Base-by-base conservation (phyloP, 2,113 vertebrate genomes). In the Reinhardtius hippoglossoides region DNA sequence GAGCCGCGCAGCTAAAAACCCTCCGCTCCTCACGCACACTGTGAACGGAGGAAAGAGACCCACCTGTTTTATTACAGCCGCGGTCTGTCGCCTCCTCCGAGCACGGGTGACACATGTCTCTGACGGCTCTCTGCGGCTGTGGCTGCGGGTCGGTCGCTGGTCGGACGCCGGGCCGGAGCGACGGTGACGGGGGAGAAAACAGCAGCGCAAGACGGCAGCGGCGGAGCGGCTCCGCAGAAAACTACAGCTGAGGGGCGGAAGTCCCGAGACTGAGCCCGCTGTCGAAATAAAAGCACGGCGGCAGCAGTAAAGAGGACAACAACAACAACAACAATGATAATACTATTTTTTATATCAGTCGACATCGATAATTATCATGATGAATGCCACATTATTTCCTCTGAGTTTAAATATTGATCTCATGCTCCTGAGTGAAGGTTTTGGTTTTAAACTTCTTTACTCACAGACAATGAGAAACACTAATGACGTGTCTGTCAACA, bases 81-180 rank as follows among this genome's bases (percentile, higher is more conserved):
- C 46, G 16, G 87, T 82, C 81, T 88, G 68, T 93, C 81, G 68
- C 69, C 84, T 78, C 79, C 67, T 85, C 78, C 62, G 71, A 71
- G 67, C 80, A 71, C 85, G 69, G 75, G 63, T 71, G 85, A 92
- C 83, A 84, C 94, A 94, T 94, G 85, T 94, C 93, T 89, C 74
- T 70, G 21, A 55, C 71, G 85, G 63, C 66, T 64, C 73, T 74
- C 72, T 2, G 46, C 44, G 3, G 67, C 62, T 20, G 67, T 13
- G 59, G 68, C 58, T 18, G 71, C 13, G 18, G 20, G 50, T 48
- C 50, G n/a, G 58, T 76, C 67, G 56, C 40, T 10, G 35, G 8
- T 37, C 35, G 9, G 35, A 37, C 10, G 40, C 66, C 59, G 75
- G 76, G 78, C 82, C 87, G 42, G 69, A 60, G 78, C 67, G 16